Conservation (phyloP, 1,140 invertebrate species). For the Tribolium madens region DNA sequence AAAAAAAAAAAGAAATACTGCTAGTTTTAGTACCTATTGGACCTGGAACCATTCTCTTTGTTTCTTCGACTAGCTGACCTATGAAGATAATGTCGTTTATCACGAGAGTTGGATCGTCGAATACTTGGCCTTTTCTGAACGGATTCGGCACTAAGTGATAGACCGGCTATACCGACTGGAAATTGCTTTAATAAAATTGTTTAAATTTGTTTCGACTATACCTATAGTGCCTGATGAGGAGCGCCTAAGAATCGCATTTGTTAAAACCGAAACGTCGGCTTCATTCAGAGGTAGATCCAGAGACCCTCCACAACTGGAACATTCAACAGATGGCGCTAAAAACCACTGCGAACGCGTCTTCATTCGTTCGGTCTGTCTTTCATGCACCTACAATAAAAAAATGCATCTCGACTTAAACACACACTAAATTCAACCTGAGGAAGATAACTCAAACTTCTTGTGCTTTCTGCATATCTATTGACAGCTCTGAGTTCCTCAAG, state of each 20-base stretch:
- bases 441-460: constrained; percentile 90
- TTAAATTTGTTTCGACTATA: constrained; percentile 36
- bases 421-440: constrained; percentile 76
- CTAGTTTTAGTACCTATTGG: constrained; percentile 59
- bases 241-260: constrained; percentile 60
- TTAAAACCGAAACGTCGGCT: constrained; percentile 67
- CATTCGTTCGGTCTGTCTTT: constrained; percentile 93
- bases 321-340: constrained; percentile 78
- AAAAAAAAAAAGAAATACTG: neutral
- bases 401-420: neutral
- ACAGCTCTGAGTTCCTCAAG: constrained; percentile 85
- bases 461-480: constrained; percentile 92
- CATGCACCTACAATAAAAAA: constrained; percentile 80
- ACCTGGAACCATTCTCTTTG: constrained; percentile 74
- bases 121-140: constrained; percentile 75
- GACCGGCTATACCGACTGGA: constrained; percentile 69
- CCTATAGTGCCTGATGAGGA: constrained; percentile 65
- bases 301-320: constrained; percentile 68
- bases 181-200: constrained; percentile 27
- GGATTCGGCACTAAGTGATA: constrained; percentile 78
- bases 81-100: constrained; percentile 75
- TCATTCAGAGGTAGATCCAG: constrained; percentile 69
- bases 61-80: constrained; percentile 77
- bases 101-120: constrained; percentile 74
- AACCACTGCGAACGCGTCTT: constrained; percentile 95